These are phyloP conservation scores for Trichogramma dendrolimi DNA, from an alignment of 2,888 invertebrate species.

Conservation along the genomic window DNA sequence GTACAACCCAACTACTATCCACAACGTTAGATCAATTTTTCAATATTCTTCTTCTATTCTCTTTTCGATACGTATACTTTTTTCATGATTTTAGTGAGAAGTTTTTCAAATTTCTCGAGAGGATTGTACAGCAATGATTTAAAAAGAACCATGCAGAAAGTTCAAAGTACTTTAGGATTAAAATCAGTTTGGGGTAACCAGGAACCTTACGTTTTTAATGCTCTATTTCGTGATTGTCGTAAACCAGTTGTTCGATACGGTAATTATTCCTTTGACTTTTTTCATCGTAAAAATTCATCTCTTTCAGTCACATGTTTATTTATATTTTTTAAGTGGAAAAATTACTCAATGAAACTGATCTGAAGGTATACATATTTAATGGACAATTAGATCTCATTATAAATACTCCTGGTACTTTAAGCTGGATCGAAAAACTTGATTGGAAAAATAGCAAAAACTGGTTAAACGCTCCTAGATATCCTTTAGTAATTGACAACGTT, in stretches of 20 bases:
- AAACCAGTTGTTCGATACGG: slow-evolving; percentile 14
- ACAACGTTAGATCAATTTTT: background rate
- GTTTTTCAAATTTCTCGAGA: too few species aligned
- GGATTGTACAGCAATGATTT: slow-evolving; percentile 1
- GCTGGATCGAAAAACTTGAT: slow-evolving; percentile 71
- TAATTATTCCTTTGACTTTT: background rate
- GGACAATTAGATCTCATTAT: slow-evolving; percentile 83
- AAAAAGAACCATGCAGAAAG: slow-evolving; percentile 8
- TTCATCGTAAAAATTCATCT: too few species aligned
- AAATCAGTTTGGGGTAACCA: slow-evolving; percentile 6
- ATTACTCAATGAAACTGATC: slow-evolving; percentile 64
- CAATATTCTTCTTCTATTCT: too few species aligned
- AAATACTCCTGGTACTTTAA: slow-evolving; percentile 71
- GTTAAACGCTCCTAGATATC: slow-evolving; percentile 55
- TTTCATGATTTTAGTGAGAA: too few species aligned
- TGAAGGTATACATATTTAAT: slow-evolving; percentile 68
- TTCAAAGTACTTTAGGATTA: slow-evolving; percentile 1
- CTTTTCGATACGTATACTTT: too few species aligned
- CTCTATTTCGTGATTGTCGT: slow-evolving; percentile 1
- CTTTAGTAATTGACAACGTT: slow-evolving; percentile 60
- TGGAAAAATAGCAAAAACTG: slow-evolving; percentile 64
- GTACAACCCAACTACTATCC: background rate
- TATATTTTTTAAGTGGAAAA: slow-evolving; percentile 56
- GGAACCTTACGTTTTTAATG: background rate
- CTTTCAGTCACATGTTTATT: too few species aligned